A percentile compares a stretch with the other conserved stretches of the same genome.
phyloP scores from a whole-genome alignment of 2,113 vertebrate species.

The Oncorhynchus tshawytscha region DNA sequence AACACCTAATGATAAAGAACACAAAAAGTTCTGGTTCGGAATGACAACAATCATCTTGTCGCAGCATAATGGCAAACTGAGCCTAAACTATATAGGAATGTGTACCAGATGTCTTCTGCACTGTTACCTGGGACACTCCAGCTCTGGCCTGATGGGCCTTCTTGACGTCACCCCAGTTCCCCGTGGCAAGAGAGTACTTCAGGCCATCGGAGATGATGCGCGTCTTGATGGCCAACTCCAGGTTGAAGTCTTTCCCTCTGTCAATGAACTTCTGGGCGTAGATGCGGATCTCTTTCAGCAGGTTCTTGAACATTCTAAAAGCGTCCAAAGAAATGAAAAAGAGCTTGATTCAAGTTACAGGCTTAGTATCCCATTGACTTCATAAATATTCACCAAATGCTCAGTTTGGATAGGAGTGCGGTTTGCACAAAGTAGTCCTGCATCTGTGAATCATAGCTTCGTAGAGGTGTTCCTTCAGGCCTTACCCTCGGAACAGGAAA shows the following conservation, averaged over 20 bases:
- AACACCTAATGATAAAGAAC: constrained; percentile 77
- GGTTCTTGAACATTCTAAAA: constrained; percentile 97
- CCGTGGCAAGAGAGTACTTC: constrained; percentile 95
- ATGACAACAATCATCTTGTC: not conserved
- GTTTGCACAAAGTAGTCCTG: too few relatives aligned
- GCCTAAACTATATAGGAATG: not conserved
- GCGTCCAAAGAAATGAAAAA: constrained; percentile 2
- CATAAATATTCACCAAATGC: too few relatives aligned
- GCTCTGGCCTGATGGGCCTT: constrained; percentile 98
- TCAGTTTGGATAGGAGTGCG: too few relatives aligned
- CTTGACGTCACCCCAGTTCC: constrained; percentile 99
- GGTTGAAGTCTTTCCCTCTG: constrained; percentile 95
- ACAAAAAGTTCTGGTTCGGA: not conserved
- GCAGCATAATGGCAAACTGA: not conserved
- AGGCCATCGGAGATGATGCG: constrained; percentile 96
- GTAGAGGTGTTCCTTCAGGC: not conserved
- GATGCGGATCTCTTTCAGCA: constrained; percentile 97
- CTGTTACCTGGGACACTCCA: constrained; percentile 91
- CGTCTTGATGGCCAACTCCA: constrained; percentile 97
- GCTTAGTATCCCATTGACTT: not conserved
- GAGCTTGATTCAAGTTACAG: not conserved
- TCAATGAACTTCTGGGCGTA: constrained; percentile 99
- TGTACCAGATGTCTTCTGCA: not conserved
- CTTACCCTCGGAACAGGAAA: constrained; percentile 95
- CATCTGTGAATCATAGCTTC: too few relatives aligned